Evolutionary conservation across 2,797 vertebrate genomes (phyloP), one percentile per base, ranked within the genome.

Genomic region (Hippopotamyrus pictus): DNA sequence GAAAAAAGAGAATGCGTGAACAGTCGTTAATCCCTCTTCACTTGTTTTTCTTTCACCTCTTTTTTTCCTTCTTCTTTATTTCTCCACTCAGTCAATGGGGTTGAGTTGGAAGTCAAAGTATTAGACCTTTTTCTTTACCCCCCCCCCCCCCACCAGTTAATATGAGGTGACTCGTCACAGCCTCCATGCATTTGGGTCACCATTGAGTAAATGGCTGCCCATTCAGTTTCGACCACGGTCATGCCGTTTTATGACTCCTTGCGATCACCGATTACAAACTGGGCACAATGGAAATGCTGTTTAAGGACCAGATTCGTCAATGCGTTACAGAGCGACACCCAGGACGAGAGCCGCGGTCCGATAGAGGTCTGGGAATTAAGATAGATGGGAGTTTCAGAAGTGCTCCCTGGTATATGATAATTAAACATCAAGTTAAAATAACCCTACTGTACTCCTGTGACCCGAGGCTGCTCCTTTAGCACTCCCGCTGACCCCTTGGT

Each of bases 11-110:
- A 95, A 95, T 96, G 94, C 91, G 93, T 94, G 95, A 97, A 95
- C 95, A 93, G 94, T 96, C 96, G 96, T 97, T 97, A 94, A 96
- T 95, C 96, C 95, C 92, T 92, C 95, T 95, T 94, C 92, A 93
- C 93, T 96, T 94, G 94, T 93, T 94, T 89, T 89, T 93, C 95
- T 92, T 87, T 93, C 91, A 87, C 79, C 53, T 37, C 91, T 57
- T 41, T 88, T 41, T 91, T 83, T 86, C 83, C 82, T 91, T 33
- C 37, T 91, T 54, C 37, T 92, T 91, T 90, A 90, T 89, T 89
- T 87, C 54, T 90, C n/a, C 69, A 90, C 88, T 44, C 90, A 92
- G 94, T 91, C 93, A 69, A 85, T 92, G 94, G 95, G 94, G 95
- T 94, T 95, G 94, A 94, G 94, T 94, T 93, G 94, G 94, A 94